Base-by-base conservation (phyloP, 2,113 vertebrate species). In the Cololabis saira region DNA sequence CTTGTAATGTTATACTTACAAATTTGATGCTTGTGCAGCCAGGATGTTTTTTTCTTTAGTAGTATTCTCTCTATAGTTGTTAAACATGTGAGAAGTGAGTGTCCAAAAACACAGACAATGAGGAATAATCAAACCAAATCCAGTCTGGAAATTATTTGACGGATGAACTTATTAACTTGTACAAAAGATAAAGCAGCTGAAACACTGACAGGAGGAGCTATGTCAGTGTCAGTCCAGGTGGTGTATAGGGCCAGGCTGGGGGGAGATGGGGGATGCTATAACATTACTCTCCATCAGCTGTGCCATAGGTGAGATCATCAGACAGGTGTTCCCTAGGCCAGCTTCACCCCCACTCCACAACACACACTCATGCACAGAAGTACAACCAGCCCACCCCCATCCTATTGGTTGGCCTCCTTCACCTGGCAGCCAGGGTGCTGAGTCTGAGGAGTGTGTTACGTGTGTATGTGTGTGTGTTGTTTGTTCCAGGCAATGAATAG, bases 401-500 rank as follows among this genome's bases (percentile, higher is more conserved):
- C 52, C 16, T 13, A 27, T 51, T 58, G 51, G 30, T 66, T 48
- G 33, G 64, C 67, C 67, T 61, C 52, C 71, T 79, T 80, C 71
- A 74, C 82, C 80, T 85, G 81, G 83, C 78, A 81, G 65, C 60
- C 61, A 62, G 73, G 71, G 22, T 73, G 60, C 59, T 72, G 51
- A 77, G 77, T 67, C 64, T 71, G 74, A 78, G 67, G 55, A 62
- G 64, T 43, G 64, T 43, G 30, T 45, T 71, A 59, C 61, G 57
- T 67, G 78, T 67, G 80, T 81, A 82, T 33, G 24, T 27, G 24
- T 43, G 9, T 56, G 30, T 45, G 43, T 56, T 19, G 15, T 27
- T 55, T 81, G 87, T 78, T 83, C 52, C 12, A 75, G 70, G 67
- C 89, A 92, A 91, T 91, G 86, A 92, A 70, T 88, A 88, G 83